Evolutionary conservation across 2,113 vertebrate genomes (phyloP), one percentile per base, ranked within the genome.

Genomic region (Muntiacus reevesi): DNA sequence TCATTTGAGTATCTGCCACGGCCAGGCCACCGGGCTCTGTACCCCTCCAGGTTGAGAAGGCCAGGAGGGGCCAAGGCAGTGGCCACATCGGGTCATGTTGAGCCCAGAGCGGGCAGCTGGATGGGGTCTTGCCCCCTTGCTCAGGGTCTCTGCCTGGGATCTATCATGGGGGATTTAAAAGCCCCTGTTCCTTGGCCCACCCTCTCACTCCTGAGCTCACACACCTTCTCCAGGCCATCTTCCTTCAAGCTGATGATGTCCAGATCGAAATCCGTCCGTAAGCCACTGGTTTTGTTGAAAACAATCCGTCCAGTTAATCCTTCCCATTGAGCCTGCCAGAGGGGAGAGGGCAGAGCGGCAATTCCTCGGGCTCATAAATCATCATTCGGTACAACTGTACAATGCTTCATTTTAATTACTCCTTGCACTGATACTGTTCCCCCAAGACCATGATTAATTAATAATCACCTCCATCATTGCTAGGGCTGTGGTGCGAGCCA

Each of bases 171-270:
- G 13, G 28, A 23, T 4, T 85, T 50, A 19, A 27, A 11, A 55
- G 74, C 19, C 45, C 47, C 50, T 40, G n/a, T 13, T 30, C 71
- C 64, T 43, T 28, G 15, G 23, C 55, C 87, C 3, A 4, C 27
- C 45, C 57, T 60, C 27, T 81, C 7, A 8, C 90, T 40, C n/a
- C 30, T 9, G 52, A 17, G 57, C 30, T 91, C 60, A 88, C 98
- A 19, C 98, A 99, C 99, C 99, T 99, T 99, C 97, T 99, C 99
- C 2, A 99, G 99, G 16, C 99, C 99, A 0, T 99, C 99, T 97
- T 99, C 99, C 97, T 99, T 99, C 74, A 99, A 99, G 96, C 99
- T 99, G 98, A 99, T 95, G 98, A 99, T 99, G 98, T 99, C 99
- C 99, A 99, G 97, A 98, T 99, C 99, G 76, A 99, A 99, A 98